Base-by-base conservation (phyloP, 2,113 vertebrate species). In the Barnardius zonarius region DNA sequence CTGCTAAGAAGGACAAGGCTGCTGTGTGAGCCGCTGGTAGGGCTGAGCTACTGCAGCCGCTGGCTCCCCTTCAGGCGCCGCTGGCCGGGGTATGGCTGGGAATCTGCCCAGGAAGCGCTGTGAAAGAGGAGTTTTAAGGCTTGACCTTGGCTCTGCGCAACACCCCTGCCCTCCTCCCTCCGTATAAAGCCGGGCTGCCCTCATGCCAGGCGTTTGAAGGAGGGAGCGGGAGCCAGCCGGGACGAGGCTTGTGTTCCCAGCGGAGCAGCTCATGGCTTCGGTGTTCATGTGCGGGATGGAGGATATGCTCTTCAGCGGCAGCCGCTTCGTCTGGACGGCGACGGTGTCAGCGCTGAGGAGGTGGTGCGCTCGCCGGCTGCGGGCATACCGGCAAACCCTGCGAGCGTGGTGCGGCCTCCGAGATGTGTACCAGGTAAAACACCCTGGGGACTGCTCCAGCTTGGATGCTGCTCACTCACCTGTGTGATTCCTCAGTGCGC, bases 341-440 rank as follows among this genome's bases (percentile, higher is more conserved):
- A 97, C 98, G 1, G 98, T 99, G 86, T 98, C 99, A 49, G 98
- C 98, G 75, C 94, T 99, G 93, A 98, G 98, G 93, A 98, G 98
- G 33, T 99, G 99, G 98, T 99, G 98, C 95, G 96, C 97, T 3
- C 98, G 97, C 24, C 97, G 98, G 84, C 93, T 99, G 94, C 97
- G 98, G 93, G 98, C 99, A 15, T 99, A 99, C 92, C 98, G 98
- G 75, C 98, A 98, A 96, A 97, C 98, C 72, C 97, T 99, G 90
- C 98, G 98, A 91, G 97, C 98, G 1, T 99, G 99, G 98, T 98
- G 99, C 54, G 98, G 98, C 86, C 98, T 99, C 83, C 98, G 98
- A 63, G 98, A 99, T 15, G 98, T 99, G 94, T 99, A 99, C 97
- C 99, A 99, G 99, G 99, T 99, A 90, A 97, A 28, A 11, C 4